phyloP scores from a whole-genome alignment of 2,888 invertebrate species.

The Hoplodrina ambigua region DNA sequence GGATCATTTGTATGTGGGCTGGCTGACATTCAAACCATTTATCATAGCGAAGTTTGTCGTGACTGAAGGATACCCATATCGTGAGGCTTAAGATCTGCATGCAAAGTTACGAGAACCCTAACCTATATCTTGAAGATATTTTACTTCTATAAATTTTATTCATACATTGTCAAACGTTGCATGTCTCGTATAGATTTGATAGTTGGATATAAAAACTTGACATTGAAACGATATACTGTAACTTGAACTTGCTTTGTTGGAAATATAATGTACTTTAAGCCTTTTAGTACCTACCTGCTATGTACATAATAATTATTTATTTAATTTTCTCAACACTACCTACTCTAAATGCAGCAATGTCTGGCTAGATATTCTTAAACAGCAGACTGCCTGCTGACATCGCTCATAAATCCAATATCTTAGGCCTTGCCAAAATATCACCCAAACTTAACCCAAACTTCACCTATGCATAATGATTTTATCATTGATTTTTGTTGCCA shows the following conservation, averaged over 20 bases:
- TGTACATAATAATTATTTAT: background rate
- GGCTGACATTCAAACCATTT: conserved; percentile 41
- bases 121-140: conserved; percentile 31
- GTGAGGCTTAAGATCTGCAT: conserved; percentile 29
- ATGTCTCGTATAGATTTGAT: conserved; percentile 27
- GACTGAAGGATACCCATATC: conserved; percentile 31
- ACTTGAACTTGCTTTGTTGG: conserved; percentile 20
- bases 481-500: background rate
- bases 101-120: conserved; percentile 32
- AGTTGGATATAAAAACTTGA: conserved; percentile 29
- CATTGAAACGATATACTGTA: conserved; percentile 32
- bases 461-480: background rate
- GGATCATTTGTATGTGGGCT: conserved; percentile 40
- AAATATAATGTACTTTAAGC: conserved; percentile 8
- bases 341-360: background rate
- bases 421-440: conserved; percentile 2
- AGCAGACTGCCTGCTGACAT: background rate
- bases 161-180: conserved; percentile 16
- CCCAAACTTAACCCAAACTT: background rate
- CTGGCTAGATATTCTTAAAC: conserved; percentile 3
- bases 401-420: background rate
- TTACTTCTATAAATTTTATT: conserved; percentile 16
- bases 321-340: background rate
- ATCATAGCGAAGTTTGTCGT: conserved; percentile 41
- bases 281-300: background rate